phyloP scores from a whole-genome alignment of 2,888 invertebrate species.

The Alloscopus bannaensis region DNA sequence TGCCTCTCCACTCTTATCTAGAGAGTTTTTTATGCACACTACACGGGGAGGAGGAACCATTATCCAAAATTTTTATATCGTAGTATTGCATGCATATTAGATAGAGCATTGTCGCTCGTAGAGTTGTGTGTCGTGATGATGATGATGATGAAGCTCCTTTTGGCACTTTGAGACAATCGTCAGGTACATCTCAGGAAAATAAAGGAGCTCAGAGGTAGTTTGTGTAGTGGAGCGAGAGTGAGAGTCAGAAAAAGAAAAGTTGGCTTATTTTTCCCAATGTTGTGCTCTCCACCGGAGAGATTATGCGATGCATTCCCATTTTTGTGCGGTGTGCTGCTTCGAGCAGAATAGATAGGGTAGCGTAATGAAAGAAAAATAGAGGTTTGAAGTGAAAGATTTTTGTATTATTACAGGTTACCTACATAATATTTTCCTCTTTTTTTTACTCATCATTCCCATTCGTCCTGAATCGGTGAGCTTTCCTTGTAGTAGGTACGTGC shows the following conservation, averaged over 20 bases:
- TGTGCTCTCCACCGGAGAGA: not conserved
- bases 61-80: too few relatives aligned
- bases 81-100: conserved; percentile 36
- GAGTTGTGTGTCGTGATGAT: not conserved
- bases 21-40: too few relatives aligned
- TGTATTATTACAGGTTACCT: conserved; percentile 6
- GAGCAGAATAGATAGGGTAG: too few relatives aligned
- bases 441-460: too few relatives aligned
- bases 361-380: conserved; percentile 34
- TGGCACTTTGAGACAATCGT: conserved; percentile 41
- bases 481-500: not conserved
- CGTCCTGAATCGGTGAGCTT: too few relatives aligned
- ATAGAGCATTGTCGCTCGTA: not conserved
- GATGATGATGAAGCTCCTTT: conserved; percentile 45
- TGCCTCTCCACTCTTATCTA: too few relatives aligned
- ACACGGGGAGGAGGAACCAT: too few relatives aligned
- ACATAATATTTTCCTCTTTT: too few relatives aligned
- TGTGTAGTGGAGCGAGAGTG: not conserved
- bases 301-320: not conserved
- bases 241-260: too few relatives aligned
- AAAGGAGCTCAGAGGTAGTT: not conserved
- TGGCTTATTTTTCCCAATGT: too few relatives aligned
- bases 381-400: conserved; percentile 25
- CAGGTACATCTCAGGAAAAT: conserved; percentile 14
- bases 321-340: conserved; percentile 18